phyloP scores from a whole-genome alignment of 1,140 invertebrate genomes.

The Orussus abietinus region DNA sequence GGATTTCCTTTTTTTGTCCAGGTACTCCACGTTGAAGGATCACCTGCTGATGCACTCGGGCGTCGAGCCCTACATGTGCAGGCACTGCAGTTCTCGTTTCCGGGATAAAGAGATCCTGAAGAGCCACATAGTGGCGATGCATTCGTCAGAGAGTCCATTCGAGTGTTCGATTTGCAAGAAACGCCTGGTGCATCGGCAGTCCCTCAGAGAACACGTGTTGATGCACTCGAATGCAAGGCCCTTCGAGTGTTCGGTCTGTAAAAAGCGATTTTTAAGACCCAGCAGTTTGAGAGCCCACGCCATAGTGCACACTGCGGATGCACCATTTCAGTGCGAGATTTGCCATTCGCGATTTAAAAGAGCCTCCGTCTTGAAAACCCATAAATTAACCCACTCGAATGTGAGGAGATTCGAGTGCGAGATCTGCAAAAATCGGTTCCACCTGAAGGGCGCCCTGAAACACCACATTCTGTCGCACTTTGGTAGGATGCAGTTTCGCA shows the following conservation, averaged over 20 bases:
- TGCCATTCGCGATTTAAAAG: not conserved
- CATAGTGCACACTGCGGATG: not conserved
- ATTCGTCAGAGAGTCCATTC: not conserved
- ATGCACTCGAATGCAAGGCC: not conserved
- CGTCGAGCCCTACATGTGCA: not conserved
- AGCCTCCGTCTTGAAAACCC: not conserved
- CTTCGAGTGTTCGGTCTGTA: not conserved
- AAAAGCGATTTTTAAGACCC: not conserved
- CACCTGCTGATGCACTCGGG: not conserved
- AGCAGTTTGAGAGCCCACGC: not conserved
- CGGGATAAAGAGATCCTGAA: not conserved
- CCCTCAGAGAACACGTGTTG: not conserved
- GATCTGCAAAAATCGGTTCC: not conserved
- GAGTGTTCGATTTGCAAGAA: not conserved
- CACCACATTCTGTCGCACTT: not conserved
- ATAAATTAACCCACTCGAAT: not conserved
- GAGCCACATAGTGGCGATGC: not conserved
- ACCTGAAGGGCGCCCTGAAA: not conserved
- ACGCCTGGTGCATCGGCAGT: not conserved
- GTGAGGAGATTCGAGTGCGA: not conserved
- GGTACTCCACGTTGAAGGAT: not conserved
- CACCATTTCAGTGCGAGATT: not conserved
- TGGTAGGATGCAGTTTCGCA: no score
- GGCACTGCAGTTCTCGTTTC: not conserved
- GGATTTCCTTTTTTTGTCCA: not conserved